phyloP scores from a whole-genome alignment of 1,140 invertebrate species.

The Phymastichus coffea region DNA sequence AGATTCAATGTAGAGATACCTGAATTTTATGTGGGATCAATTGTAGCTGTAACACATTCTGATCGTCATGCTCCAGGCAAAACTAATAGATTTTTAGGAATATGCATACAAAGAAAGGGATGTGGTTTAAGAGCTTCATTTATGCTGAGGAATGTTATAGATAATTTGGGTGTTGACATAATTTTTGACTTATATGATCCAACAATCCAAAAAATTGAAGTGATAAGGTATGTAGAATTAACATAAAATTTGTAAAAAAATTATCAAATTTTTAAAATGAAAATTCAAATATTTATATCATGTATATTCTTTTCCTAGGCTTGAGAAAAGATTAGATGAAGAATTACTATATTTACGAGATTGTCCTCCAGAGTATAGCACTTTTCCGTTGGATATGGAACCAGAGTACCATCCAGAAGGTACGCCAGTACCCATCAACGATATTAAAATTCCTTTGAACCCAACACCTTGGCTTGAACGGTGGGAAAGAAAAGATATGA shows the following conservation, averaged over 20 bases:
- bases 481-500: constrained; percentile 80
- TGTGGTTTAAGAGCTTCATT: constrained; percentile 82
- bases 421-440: constrained; percentile 81
- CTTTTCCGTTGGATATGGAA: constrained; percentile 92
- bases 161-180: constrained; percentile 87
- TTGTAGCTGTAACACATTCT: constrained; percentile 88
- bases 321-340: constrained; percentile 94
- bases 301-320: constrained; percentile 55
- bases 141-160: constrained; percentile 89
- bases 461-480: constrained; percentile 81
- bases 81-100: constrained; percentile 89
- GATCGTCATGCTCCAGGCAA: constrained; percentile 87
- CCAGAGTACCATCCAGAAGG: constrained; percentile 76
- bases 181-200: constrained; percentile 94
- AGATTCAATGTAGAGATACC: constrained; percentile 84
- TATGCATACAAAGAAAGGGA: constrained; percentile 85
- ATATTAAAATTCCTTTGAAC: constrained; percentile 79
- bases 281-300: not conserved
- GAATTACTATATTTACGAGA: constrained; percentile 90
- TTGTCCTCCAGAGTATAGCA: constrained; percentile 90
- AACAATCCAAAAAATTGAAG: constrained; percentile 82
- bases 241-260: not conserved
- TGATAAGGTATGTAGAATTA: constrained; percentile 42
- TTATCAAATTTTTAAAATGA: not conserved
- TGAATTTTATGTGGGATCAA: constrained; percentile 96